A percentile compares a stretch with the other conserved stretches of the same genome.
phyloP scores from a whole-genome alignment of 2,888 invertebrate species.

The Trichopria drosophilae region DNA sequence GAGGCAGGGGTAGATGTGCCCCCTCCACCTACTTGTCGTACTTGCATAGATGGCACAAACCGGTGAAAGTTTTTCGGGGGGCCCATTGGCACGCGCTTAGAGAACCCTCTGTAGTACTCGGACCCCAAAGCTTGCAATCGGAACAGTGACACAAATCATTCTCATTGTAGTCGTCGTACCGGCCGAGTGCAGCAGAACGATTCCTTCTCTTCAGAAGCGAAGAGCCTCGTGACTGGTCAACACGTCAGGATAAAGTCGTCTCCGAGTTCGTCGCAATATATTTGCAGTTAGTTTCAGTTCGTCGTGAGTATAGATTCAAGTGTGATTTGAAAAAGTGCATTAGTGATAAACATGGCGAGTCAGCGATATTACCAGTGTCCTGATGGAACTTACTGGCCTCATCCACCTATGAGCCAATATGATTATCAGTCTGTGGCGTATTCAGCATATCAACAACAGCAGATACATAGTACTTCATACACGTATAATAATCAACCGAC shows the following conservation, averaged over 20 bases:
- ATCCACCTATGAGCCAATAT: constrained; percentile 34
- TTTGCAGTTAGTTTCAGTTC: not conserved
- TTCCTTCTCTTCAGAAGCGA: constrained; percentile 34
- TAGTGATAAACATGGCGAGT: constrained; percentile 40
- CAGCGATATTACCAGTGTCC: constrained; percentile 39
- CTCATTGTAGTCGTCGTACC: constrained; percentile 43
- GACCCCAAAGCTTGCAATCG: constrained; percentile 46
- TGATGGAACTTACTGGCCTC: constrained; percentile 43
- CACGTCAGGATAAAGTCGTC: constrained; percentile 28
- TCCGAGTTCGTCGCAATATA: not conserved
- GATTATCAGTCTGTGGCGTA: constrained; percentile 23
- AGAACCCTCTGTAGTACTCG: constrained; percentile 34
- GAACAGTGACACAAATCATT: constrained; percentile 52
- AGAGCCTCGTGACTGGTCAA: constrained; percentile 37
- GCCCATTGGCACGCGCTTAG: constrained; percentile 52
- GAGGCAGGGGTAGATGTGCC: constrained; percentile 33
- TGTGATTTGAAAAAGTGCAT: no score
- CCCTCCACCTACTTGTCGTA: constrained; percentile 32
- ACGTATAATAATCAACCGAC: constrained; percentile 13
- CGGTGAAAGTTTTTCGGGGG: constrained; percentile 53
- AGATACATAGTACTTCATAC: constrained; percentile 27
- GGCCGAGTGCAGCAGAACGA: constrained; percentile 27
- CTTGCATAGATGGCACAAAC: constrained; percentile 41
- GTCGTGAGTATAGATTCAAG: no score
- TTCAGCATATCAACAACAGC: constrained; percentile 26